A percentile compares a stretch with the other conserved stretches of the same genome.
phyloP scores from a whole-genome alignment of 2,888 invertebrate genomes.

The Troilus luridus region DNA sequence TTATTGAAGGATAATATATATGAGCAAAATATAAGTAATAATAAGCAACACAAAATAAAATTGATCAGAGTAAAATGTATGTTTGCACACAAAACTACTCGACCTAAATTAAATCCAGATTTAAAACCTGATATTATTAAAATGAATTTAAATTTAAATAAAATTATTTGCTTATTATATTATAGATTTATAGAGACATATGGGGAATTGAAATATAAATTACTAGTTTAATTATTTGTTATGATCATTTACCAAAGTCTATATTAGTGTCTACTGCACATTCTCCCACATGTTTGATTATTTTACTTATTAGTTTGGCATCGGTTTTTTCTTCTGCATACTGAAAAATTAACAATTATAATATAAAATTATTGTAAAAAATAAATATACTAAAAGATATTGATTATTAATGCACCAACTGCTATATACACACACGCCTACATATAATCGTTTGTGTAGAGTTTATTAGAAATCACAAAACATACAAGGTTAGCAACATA shows the following conservation, averaged over 20 bases:
- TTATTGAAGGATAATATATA: background rate
- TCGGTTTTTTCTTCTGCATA: slow-evolving; percentile 42
- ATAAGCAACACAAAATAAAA: background rate
- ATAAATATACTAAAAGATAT: background rate
- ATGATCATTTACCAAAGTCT: slow-evolving; percentile 52
- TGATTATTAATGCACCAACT: background rate
- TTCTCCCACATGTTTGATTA: slow-evolving; percentile 54
- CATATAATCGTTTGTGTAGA: no score
- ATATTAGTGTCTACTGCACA: slow-evolving; percentile 54
- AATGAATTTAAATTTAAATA: no score
- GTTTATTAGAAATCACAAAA: no score
- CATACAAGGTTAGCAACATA: no score
- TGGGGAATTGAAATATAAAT: background rate
- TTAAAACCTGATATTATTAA: no score
- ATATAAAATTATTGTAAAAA: background rate
- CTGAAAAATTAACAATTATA: slow-evolving; percentile 24
- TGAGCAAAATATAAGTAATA: background rate
- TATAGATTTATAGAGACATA: background rate
- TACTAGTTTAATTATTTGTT: background rate
- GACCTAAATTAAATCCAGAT: no score
- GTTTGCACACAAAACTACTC: no score
- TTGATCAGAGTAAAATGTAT: no score
- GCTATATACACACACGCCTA: no score
- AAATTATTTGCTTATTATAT: no score
- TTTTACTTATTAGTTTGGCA: slow-evolving; percentile 56